Conservation (phyloP, 2,797 vertebrate species). For the Anabacerthia variegaticeps region DNA sequence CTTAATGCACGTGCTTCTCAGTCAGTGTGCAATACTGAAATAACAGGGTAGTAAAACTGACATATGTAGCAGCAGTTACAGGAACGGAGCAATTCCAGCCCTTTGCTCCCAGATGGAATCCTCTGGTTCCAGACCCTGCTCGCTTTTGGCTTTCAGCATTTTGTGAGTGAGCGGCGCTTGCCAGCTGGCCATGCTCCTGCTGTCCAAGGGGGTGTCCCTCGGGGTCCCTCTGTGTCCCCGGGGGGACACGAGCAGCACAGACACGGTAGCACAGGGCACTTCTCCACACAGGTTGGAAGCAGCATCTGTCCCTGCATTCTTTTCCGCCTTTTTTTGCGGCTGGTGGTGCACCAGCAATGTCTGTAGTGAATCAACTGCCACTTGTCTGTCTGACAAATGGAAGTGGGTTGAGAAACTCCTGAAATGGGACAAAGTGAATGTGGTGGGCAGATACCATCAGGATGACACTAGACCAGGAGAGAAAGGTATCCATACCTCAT, state of each 20-base stretch:
- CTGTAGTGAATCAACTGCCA: not conserved
- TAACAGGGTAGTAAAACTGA: not conserved
- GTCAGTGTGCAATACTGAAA: not conserved
- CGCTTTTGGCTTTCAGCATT: no score
- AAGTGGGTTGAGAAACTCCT: not conserved
- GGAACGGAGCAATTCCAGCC: not conserved
- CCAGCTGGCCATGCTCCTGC: not conserved
- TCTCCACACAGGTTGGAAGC: not conserved
- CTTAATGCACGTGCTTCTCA: not conserved
- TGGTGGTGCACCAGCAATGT: not conserved
- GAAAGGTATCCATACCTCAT: not conserved
- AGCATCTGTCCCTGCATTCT: not conserved
- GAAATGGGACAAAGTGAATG: not conserved
- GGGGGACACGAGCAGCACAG: not conserved
- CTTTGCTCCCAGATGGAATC: rapidly evolving
- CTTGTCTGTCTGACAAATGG: not conserved
- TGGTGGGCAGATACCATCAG: not conserved
- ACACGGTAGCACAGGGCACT: not conserved
- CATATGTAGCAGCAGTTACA: not conserved
- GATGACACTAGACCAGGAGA: not conserved
- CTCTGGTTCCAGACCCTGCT: rapidly evolving
- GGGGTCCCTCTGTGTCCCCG: not conserved
- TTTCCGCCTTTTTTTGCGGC: not conserved
- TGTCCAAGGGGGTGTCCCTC: not conserved
- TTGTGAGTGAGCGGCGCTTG: not conserved